Evolutionary conservation across 2,797 vertebrate genomes (phyloP), one percentile per base, ranked within the genome.

Genomic region (Spheniscus humboldti): DNA sequence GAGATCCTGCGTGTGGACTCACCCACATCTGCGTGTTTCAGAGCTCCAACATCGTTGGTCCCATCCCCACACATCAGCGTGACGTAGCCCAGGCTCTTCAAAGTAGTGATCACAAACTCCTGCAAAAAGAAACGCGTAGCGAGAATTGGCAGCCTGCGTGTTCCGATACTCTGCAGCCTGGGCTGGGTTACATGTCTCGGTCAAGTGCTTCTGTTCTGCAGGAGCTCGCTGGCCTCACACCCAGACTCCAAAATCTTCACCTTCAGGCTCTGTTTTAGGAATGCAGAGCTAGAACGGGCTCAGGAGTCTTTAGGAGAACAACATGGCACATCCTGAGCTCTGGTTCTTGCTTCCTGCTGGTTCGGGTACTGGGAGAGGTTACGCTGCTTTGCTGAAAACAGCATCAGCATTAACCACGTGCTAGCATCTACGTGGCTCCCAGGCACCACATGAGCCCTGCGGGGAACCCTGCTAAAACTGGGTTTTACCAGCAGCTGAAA

Each of bases 21-120:
- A 99, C 99, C 99, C 94, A 99, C 99, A 6, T 99, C 99, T 0
- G 99, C 99, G 0, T 99, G 99, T 96, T 99, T 99, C 87, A 99
- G 98, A 17, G 99, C 99, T 13, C 99, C 99, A 0, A 99, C 99
- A 3, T 99, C 99, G 72, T 99, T 99, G 86, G 99, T 99, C n/a
- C 99, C 99, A 3, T 99, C 99, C 1, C 99, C 99, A 3, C 99
- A 99, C 99, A 99, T 99, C 60, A 99, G 97, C 1, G 99, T 99
- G 81, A 99, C 97, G 9, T 98, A 99, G 68, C 99, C 99, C 48
- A 99, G 97, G 43, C 98, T 99, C 95, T 99, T 99, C 31, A 99
- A 97, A 77, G 99, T 99, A 2, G 99, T 99, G 97, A 99, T 98
- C 31, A 99, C 99, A 93, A 99, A 99, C 96, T 99, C 99, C 99